Percentiles rank a stretch among this genome's conserved stretches.
phyloP scores from a whole-genome alignment of 2,113 vertebrate genomes.

The Malurus melanocephalus region DNA sequence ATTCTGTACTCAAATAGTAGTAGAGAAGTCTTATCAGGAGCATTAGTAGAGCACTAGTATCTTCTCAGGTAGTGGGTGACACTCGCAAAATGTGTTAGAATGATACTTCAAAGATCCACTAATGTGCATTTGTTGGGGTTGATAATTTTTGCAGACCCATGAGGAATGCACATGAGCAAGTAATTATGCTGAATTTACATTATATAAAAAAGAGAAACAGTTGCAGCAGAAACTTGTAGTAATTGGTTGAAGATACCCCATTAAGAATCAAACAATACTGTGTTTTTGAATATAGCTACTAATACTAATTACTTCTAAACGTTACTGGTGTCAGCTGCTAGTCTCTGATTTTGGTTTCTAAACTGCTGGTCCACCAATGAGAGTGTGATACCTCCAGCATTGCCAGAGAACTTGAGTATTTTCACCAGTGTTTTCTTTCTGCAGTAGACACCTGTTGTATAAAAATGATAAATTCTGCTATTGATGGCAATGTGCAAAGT shows the following conservation, averaged over 20 bases:
- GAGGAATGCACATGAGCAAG: not conserved
- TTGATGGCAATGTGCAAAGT: not conserved
- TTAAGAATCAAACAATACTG: not conserved
- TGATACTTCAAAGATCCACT: not conserved
- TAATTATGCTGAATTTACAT: constrained; percentile 53
- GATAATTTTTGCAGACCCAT: not conserved
- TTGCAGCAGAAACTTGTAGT: constrained; percentile 2
- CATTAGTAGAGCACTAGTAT: not conserved
- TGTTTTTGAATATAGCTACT: not conserved
- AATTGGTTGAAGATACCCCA: not conserved
- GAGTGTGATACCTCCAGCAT: not conserved
- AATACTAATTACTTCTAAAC: not conserved
- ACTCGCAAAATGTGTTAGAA: not conserved
- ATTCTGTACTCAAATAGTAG: not conserved
- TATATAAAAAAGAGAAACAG: not conserved
- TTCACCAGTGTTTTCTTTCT: not conserved
- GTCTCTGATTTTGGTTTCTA: not conserved
- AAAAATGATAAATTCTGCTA: constrained; percentile 1
- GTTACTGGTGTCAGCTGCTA: not conserved
- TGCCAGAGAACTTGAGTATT: not conserved
- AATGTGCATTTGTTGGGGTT: not conserved
- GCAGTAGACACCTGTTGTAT: not conserved
- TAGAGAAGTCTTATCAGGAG: not conserved
- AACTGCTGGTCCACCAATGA: not conserved
- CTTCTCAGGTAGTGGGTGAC: not conserved